Evolutionary conservation across 2,797 vertebrate genomes (phyloP).

Genomic region (Cetoscarus ocellatus): DNA sequence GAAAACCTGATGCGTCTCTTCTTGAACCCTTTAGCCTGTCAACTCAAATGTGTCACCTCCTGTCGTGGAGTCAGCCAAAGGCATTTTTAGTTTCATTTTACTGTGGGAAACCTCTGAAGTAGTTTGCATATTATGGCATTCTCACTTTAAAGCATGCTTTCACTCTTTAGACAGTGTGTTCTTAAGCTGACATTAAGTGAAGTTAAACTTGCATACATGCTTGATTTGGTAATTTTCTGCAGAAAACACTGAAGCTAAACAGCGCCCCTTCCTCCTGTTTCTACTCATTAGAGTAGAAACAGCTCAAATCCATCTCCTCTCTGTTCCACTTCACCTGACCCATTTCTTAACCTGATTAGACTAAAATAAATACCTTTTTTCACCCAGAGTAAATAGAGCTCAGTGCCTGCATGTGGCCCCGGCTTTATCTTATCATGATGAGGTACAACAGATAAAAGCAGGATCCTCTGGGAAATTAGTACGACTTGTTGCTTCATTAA

Average conservation of each 20-base stretch:
- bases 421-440: slow-evolving; percentile 30
- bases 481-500: not conserved
- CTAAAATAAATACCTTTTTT: slow-evolving; percentile 51
- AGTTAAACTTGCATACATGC: not conserved
- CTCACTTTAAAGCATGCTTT: not conserved
- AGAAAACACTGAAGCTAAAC: not conserved
- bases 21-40: no score
- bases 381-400: slow-evolving; percentile 26
- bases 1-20: no score
- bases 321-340: slow-evolving; percentile 62
- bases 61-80: no score
- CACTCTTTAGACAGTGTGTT: not conserved
- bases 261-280: not conserved
- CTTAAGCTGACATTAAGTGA: not conserved
- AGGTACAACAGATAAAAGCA: not conserved
- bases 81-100: not conserved
- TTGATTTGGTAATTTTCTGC: not conserved
- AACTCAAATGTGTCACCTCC: no score
- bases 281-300: slow-evolving; percentile 24
- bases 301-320: slow-evolving; percentile 5
- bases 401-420: not conserved
- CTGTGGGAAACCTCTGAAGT: not conserved
- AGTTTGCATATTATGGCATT: no score
- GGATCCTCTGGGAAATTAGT: slow-evolving; percentile 1
- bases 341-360: slow-evolving; percentile 66